Evolutionary conservation across 1,140 invertebrate species (phyloP).

Genomic region (Bemisia tabaci): DNA sequence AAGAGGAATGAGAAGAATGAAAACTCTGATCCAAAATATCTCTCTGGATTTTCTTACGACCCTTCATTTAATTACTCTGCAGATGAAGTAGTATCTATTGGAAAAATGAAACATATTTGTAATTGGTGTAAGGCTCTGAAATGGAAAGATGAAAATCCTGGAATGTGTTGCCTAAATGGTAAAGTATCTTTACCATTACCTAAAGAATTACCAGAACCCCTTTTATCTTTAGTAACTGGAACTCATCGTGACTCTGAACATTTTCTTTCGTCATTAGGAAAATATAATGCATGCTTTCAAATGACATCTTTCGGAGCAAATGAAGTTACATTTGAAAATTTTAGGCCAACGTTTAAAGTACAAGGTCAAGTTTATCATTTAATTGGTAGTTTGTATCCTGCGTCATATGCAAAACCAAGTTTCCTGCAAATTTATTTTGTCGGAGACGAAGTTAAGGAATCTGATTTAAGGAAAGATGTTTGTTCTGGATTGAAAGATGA

Average conservation of each 20-base stretch:
- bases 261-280: conserved; percentile 29
- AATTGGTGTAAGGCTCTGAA: conserved; percentile 26
- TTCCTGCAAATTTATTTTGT: conserved; percentile 33
- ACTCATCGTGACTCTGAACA: conserved; percentile 23
- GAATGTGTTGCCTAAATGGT: conserved; percentile 23
- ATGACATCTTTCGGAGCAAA: conserved; percentile 30
- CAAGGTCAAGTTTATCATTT: conserved; percentile 35
- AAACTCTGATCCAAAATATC: not conserved
- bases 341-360: conserved; percentile 32
- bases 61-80: conserved; percentile 6
- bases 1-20: not conserved
- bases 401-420: conserved; percentile 22
- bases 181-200: conserved; percentile 19
- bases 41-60: conserved; percentile 9
- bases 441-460: conserved; percentile 20
- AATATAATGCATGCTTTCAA: conserved; percentile 30
- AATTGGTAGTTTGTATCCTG: conserved; percentile 29
- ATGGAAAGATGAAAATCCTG: conserved; percentile 26
- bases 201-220: conserved; percentile 13
- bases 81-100: conserved; percentile 17
- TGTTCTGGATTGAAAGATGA: conserved; percentile 2
- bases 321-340: conserved; percentile 24
- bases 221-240: conserved; percentile 13
- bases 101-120: conserved; percentile 22
- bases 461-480: conserved; percentile 7